Conservation (phyloP, 2,797 vertebrate genomes). For the Rhinogobio ventralis region DNA sequence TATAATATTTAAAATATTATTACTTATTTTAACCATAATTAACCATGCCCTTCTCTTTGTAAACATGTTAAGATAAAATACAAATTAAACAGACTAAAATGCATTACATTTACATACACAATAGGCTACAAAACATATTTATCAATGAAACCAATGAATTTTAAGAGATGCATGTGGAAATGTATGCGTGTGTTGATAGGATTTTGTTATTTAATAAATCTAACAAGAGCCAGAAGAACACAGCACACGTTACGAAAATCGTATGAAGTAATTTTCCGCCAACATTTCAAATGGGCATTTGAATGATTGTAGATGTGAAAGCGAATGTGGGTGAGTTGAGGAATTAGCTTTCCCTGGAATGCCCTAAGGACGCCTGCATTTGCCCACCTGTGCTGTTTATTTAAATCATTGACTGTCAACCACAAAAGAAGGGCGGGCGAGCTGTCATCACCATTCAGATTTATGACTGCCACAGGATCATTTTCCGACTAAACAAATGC, state of each 20-base stretch:
- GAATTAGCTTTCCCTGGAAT: conserved; percentile 42
- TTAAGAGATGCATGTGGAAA: not conserved
- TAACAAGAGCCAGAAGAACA: not conserved
- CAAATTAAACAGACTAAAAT: not conserved
- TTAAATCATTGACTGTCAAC: conserved; percentile 43
- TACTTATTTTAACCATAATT: not conserved
- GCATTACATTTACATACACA: not conserved
- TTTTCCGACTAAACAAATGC: conserved; percentile 49
- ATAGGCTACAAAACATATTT: not conserved
- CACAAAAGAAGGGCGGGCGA: not conserved
- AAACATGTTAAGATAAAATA: not conserved
- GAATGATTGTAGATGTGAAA: conserved; percentile 5
- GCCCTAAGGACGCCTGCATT: conserved; percentile 21
- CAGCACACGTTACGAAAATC: not conserved
- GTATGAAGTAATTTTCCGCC: not conserved
- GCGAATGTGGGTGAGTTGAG: conserved; percentile 17
- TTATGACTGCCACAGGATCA: conserved; percentile 51
- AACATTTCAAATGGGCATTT: not conserved
- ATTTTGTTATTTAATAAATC: not conserved
- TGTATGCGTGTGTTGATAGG: not conserved
- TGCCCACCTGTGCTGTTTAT: conserved; percentile 44
- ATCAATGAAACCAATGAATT: not conserved
- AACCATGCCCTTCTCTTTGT: not conserved
- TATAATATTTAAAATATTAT: not conserved
- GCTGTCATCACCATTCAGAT: conserved; percentile 47